phyloP scores from a whole-genome alignment of 2,888 invertebrate genomes.

The Aspidapion aeneum region DNA sequence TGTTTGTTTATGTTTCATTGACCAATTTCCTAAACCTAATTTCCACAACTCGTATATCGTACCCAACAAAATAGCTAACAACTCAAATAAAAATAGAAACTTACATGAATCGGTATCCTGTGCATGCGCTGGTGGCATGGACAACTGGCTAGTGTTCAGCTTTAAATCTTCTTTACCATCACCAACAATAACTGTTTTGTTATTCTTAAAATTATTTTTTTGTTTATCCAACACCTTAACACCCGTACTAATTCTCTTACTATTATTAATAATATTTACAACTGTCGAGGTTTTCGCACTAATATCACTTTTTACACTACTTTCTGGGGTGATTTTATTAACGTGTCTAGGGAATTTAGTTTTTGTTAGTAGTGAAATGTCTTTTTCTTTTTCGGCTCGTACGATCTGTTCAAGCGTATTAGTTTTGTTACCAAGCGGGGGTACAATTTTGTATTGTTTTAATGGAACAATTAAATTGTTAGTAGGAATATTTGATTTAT shows the following conservation, averaged over 20 bases:
- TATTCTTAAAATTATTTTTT: neutral
- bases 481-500: neutral
- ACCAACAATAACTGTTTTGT: neutral
- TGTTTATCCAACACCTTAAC: constrained; percentile 10
- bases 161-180: neutral
- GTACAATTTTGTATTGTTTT: neutral
- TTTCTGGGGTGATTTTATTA: neutral
- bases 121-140: constrained; percentile 28
- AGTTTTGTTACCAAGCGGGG: neutral
- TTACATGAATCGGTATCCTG: constrained; percentile 27
- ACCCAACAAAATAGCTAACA: too few relatives aligned
- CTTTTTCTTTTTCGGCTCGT: neutral
- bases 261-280: neutral
- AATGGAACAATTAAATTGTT: neutral
- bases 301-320: neutral
- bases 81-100: too few relatives aligned
- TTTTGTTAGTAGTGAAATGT: neutral
- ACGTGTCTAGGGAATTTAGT: neutral
- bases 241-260: constrained; percentile 4
- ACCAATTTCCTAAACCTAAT: too few relatives aligned
- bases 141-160: constrained; percentile 18
- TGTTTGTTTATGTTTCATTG: too few relatives aligned
- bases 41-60: too few relatives aligned
- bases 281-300: neutral
- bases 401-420: neutral